These are phyloP conservation scores for Drosophila meridiana DNA, from an alignment of 2,888 invertebrate genomes.

Conservation along the genomic window DNA sequence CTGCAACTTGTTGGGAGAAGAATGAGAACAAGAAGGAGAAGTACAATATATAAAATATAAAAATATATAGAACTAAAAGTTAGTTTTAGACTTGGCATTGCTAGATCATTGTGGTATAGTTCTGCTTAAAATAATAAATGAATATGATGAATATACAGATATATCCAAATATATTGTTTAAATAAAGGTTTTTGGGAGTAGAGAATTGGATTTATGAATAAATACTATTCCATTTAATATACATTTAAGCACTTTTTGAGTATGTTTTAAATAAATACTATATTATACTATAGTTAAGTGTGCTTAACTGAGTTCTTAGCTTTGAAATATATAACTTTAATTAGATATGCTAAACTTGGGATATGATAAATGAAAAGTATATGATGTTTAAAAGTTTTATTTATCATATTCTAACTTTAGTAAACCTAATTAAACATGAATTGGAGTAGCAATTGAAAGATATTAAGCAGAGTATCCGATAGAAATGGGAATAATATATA, in stretches of 20 bases:
- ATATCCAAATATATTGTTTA: no score
- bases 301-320: no score
- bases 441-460: neutral
- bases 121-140: neutral
- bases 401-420: neutral
- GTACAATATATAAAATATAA: neutral
- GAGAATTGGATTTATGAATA: no score
- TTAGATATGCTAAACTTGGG: neutral
- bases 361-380: neutral
- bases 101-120: neutral
- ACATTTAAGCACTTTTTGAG: neutral
- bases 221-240: neutral
- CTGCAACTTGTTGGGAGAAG: neutral
- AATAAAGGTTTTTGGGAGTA: no score
- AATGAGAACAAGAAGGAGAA: neutral
- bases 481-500: neutral
- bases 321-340: neutral
- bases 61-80: neutral
- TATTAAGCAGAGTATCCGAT: neutral
- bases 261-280: neutral
- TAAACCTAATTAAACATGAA: neutral
- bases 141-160: no score
- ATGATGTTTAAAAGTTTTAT: neutral
- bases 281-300: no score
- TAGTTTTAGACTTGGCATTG: neutral